Conservation (phyloP, 1,140 invertebrate genomes). For the Pogonomyrmex californicus region DNA sequence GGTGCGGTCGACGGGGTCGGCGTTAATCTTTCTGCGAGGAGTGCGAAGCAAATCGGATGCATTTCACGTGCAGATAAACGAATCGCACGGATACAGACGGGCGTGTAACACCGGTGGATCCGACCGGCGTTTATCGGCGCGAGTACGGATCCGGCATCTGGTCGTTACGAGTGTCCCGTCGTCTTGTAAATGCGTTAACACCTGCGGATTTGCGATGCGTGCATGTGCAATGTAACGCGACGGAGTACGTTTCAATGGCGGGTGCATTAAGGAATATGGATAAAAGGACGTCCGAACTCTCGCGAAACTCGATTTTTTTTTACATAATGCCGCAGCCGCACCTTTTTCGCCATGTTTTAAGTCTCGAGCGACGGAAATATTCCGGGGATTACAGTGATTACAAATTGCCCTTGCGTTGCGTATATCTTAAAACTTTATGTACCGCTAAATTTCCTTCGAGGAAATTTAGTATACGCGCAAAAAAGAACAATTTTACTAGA, state of each 20-base stretch:
- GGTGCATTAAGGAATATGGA: background rate
- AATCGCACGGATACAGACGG: background rate
- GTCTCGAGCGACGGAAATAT: slow-evolving; percentile 3
- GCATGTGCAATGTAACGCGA: background rate
- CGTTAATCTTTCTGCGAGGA: background rate
- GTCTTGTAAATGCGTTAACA: slow-evolving; percentile 19
- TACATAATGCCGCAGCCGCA: slow-evolving; percentile 20
- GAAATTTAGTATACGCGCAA: background rate
- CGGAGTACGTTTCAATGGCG: background rate
- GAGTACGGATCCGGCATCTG: background rate
- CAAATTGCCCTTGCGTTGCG: background rate
- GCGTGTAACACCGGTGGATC: slow-evolving; percentile 38
- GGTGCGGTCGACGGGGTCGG: background rate
- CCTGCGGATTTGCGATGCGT: slow-evolving; percentile 19
- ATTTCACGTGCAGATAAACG: slow-evolving; percentile 19
- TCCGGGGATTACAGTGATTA: background rate
- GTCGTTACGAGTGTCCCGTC: background rate
- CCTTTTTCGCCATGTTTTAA: slow-evolving; percentile 7
- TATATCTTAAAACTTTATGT: slow-evolving; percentile 21
- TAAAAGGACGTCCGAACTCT: background rate
- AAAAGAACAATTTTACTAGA: too few relatives aligned
- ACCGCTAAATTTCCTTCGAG: background rate
- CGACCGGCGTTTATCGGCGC: background rate
- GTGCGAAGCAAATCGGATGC: slow-evolving; percentile 13
- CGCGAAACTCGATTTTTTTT: slow-evolving; percentile 28